Evolutionary conservation across 1,140 invertebrate species (phyloP).

Genomic region (Bombyx mori): DNA sequence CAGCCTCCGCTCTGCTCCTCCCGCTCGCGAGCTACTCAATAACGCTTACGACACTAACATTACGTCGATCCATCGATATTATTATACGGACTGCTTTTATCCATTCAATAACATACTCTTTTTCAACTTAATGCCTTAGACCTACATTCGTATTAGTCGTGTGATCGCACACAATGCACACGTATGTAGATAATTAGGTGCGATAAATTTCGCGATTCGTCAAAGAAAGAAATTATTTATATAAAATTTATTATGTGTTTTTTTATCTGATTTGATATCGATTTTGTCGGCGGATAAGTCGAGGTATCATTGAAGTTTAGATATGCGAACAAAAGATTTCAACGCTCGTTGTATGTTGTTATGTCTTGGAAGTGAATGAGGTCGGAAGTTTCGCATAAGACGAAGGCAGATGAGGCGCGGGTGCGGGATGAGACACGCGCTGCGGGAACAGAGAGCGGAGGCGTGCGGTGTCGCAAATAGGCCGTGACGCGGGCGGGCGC

Average conservation of each 20-base stretch:
- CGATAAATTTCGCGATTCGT: conserved; percentile 7
- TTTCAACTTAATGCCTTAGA: not conserved
- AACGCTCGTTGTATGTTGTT: conserved; percentile 9
- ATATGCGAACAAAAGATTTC: conserved; percentile 23
- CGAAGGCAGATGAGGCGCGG: not conserved
- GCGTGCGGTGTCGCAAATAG: conserved; percentile 53
- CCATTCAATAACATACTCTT: not conserved
- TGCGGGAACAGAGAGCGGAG: conserved; percentile 10
- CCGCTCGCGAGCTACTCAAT: not conserved
- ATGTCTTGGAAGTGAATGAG: not conserved
- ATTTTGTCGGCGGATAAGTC: conserved; percentile 2
- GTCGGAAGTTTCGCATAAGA: not conserved
- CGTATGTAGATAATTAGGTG: too few relatives aligned
- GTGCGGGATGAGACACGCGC: conserved; percentile 1
- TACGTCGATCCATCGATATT: too few relatives aligned
- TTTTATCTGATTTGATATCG: conserved; percentile 14
- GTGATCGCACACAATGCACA: too few relatives aligned
- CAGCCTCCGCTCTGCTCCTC: conserved; percentile 10
- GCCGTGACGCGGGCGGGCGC: conserved; percentile 61
- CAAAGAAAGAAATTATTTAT: not conserved
- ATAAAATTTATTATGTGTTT: conserved; percentile 8
- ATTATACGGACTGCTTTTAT: too few relatives aligned
- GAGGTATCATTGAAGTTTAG: not conserved
- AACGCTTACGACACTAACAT: too few relatives aligned
- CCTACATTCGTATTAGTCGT: too few relatives aligned